phyloP scores from a whole-genome alignment of 2,797 vertebrate genomes.

The Acrossocheilus fasciatus region DNA sequence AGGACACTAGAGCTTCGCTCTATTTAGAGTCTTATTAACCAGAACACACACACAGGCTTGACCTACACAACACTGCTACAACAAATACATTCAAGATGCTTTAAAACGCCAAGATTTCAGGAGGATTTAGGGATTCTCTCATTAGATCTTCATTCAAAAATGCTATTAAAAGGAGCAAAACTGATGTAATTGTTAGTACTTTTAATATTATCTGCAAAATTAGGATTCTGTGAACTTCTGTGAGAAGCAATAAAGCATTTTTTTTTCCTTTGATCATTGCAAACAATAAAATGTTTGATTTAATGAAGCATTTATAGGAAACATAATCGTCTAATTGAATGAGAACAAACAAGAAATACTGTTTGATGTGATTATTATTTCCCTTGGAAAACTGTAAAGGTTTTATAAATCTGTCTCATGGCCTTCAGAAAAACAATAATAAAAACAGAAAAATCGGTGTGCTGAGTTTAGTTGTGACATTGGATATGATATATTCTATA shows the following conservation, averaged over 20 bases:
- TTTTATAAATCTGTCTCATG: slow-evolving; percentile 4
- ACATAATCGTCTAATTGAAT: not conserved
- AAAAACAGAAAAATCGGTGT: not conserved
- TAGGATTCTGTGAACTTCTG: not conserved
- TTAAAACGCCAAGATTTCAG: not conserved
- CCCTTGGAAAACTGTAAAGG: not conserved
- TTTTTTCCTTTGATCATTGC: not conserved
- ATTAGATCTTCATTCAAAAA: not conserved
- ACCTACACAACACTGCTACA: slow-evolving; percentile 23
- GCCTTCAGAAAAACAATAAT: not conserved
- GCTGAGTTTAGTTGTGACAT: slow-evolving; percentile 14
- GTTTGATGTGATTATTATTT: slow-evolving; percentile 18
- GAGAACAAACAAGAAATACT: not conserved
- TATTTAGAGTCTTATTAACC: slow-evolving; percentile 63
- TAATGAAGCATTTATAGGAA: not conserved
- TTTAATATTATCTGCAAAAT: not conserved
- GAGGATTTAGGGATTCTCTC: not conserved
- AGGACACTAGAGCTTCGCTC: slow-evolving; percentile 63
- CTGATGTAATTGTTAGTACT: not conserved
- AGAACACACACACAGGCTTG: slow-evolving; percentile 41
- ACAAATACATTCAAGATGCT: not conserved
- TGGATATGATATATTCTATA: slow-evolving; percentile 22
- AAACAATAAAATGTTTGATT: slow-evolving; percentile 5
- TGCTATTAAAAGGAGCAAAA: not conserved
- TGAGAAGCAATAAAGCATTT: not conserved